A percentile compares a stretch with the other conserved stretches of the same genome.
Conservation (phyloP, 1,140 invertebrate genomes). For the Pseudomyrmex pallidus region DNA sequence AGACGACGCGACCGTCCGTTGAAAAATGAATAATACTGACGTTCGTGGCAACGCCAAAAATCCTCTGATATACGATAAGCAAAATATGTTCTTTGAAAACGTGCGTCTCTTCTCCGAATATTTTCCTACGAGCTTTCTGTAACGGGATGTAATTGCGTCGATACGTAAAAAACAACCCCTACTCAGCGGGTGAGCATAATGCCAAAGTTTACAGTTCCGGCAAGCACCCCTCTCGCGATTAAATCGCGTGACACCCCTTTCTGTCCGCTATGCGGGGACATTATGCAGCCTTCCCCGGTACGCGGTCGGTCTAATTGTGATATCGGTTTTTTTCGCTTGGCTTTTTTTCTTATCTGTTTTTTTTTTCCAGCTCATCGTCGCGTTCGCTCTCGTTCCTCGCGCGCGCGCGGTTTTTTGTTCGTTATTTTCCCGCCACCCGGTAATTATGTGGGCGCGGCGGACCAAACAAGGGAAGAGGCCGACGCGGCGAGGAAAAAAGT, state of each 20-base stretch:
- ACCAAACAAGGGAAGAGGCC: conserved; percentile 81
- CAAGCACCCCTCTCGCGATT: conserved; percentile 48
- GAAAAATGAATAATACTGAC: not conserved
- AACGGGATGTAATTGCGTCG: conserved; percentile 13
- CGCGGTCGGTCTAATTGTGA: conserved; percentile 79
- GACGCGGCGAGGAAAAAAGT: conserved; percentile 79
- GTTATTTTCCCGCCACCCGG: conserved; percentile 78
- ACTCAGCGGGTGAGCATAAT: conserved; percentile 56
- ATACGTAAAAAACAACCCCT: conserved; percentile 40
- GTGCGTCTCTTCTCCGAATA: not conserved
- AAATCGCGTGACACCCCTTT: conserved; percentile 69
- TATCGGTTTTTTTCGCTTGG: conserved; percentile 77
- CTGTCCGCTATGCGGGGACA: conserved; percentile 62
- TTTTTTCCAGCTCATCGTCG: conserved; percentile 53
- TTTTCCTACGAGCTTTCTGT: not conserved
- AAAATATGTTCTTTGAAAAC: too few relatives aligned
- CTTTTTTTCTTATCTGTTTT: conserved; percentile 67
- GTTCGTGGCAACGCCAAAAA: not conserved
- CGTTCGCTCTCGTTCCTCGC: conserved; percentile 41
- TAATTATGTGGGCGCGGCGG: conserved; percentile 83
- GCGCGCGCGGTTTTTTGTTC: conserved; percentile 71
- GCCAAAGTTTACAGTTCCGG: conserved; percentile 66
- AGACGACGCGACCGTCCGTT: not conserved
- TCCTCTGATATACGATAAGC: not conserved
- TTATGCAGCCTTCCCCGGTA: conserved; percentile 35